Evolutionary conservation across 2,888 invertebrate genomes (phyloP), one percentile per base, ranked within the genome.

Genomic region (Melitaea athalia): DNA sequence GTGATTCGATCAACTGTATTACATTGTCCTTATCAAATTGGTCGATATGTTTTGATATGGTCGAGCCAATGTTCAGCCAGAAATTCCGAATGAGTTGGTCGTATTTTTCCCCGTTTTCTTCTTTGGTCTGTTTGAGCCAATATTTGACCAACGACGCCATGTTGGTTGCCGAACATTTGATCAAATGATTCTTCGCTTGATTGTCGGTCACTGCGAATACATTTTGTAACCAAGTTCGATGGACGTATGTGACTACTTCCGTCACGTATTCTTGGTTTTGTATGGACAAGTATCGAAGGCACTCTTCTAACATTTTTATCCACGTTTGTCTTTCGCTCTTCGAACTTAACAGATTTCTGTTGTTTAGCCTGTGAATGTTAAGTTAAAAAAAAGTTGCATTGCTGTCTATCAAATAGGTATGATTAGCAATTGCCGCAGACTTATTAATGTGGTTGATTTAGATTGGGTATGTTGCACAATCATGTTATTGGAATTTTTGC

Each of bases 251-350:
- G 42, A 76, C 78, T 0, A 85, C 67, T 67, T 83, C 87, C 14
- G 73, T 62, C 4, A 75, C 81, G 70, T 74, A 81, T 0, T 79
- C 79, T 0, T 76, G 31, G 12, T 73, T 68, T 31, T 83, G 86
- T 31, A 78, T 75, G 2, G 88, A 84, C 31, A 89, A 61, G 71
- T 87, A 84, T 3, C 85, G 94, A 24, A 97, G 81, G 81, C 97
- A 97, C 81, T 98, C 98, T 24, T 95, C 93, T 75, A 95, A 94
- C 2, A 96, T 94, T 57, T 92, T 93, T 31, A 95, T 93, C 77
- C 97, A 94, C 0, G 95, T 94, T 59, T 94, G 91, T 17, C 94
- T 93, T 85, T 97, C 97, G 53, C 95, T 95, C 73, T 94, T 94
- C 57, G 95, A 96, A 47, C 89, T 89, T 62, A 94, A 81, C 11